Conservation (phyloP, 2,113 vertebrate genomes). For the Cacatua alba region DNA sequence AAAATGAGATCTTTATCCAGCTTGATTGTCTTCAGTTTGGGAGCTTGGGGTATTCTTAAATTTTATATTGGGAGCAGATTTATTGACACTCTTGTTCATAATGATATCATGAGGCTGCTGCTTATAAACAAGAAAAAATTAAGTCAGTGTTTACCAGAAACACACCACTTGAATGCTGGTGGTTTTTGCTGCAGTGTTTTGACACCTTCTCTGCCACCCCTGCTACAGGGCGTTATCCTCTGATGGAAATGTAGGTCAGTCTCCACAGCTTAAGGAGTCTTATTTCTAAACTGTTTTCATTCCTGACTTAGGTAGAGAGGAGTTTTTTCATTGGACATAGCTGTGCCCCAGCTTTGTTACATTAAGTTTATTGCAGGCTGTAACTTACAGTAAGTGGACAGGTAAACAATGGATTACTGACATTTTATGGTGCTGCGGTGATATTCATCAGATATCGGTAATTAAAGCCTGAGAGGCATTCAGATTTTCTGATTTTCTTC, state of each 20-base stretch:
- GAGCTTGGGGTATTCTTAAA: not conserved
- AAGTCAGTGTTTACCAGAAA: not conserved
- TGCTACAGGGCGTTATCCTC: not conserved
- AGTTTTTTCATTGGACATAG: not conserved
- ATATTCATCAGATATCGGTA: not conserved
- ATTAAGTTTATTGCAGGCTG: not conserved
- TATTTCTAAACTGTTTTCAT: not conserved
- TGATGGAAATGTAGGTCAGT: constrained; percentile 2
- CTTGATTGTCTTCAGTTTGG: not conserved
- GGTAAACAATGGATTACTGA: not conserved
- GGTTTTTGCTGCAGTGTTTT: not conserved
- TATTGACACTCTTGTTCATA: not conserved
- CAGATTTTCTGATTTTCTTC: not conserved
- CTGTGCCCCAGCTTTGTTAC: not conserved
- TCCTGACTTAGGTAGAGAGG: not conserved
- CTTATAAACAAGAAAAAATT: not conserved
- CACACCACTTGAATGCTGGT: not conserved
- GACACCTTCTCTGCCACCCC: not conserved
- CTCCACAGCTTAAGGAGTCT: not conserved
- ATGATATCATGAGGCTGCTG: not conserved
- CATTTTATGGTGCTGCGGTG: not conserved
- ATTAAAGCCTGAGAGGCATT: not conserved
- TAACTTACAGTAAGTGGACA: not conserved
- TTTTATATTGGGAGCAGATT: not conserved
- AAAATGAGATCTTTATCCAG: not conserved